These are phyloP conservation scores for Drosophila nikananu DNA, from an alignment of 1,140 invertebrate species.

Conservation along the genomic window DNA sequence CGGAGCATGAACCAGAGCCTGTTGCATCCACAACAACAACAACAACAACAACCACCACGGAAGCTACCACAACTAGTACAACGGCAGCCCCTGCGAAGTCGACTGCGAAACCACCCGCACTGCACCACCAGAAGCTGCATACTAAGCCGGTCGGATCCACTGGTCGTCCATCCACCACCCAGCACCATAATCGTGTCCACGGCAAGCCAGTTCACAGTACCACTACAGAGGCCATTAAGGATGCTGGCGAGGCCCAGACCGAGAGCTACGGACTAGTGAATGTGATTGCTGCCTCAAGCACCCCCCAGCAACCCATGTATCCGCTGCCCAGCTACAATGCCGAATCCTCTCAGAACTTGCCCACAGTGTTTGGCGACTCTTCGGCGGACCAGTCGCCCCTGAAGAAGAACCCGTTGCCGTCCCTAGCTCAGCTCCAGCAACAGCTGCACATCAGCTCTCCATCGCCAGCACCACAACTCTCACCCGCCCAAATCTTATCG, in stretches of 20 bases:
- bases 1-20: slow-evolving; percentile 63
- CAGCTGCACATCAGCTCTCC: slow-evolving; percentile 59
- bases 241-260: slow-evolving; percentile 7
- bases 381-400: slow-evolving; percentile 19
- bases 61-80: slow-evolving; percentile 46
- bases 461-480: slow-evolving; percentile 57
- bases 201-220: slow-evolving; percentile 53
- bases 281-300: slow-evolving; percentile 48
- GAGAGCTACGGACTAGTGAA: slow-evolving; percentile 59
- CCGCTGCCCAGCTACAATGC: slow-evolving; percentile 68
- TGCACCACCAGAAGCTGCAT: slow-evolving; percentile 63
- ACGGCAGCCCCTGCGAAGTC: slow-evolving; percentile 54
- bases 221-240: slow-evolving; percentile 50
- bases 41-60: slow-evolving; percentile 63
- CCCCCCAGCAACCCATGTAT: slow-evolving; percentile 58
- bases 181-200: slow-evolving; percentile 55
- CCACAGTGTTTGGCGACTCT: slow-evolving; percentile 3
- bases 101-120: slow-evolving; percentile 66
- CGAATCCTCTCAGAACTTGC: slow-evolving; percentile 29
- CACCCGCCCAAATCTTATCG: slow-evolving; percentile 67
- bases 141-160: slow-evolving; percentile 20
- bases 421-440: slow-evolving; percentile 64
- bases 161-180: slow-evolving; percentile 29
- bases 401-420: slow-evolving; percentile 65
- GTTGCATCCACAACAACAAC: slow-evolving; percentile 17